Percentiles rank a stretch among this genome's conserved stretches.
These are phyloP conservation scores for Oophaga sylvatica DNA, from an alignment of 2,797 vertebrate genomes.

Conservation along the genomic window DNA sequence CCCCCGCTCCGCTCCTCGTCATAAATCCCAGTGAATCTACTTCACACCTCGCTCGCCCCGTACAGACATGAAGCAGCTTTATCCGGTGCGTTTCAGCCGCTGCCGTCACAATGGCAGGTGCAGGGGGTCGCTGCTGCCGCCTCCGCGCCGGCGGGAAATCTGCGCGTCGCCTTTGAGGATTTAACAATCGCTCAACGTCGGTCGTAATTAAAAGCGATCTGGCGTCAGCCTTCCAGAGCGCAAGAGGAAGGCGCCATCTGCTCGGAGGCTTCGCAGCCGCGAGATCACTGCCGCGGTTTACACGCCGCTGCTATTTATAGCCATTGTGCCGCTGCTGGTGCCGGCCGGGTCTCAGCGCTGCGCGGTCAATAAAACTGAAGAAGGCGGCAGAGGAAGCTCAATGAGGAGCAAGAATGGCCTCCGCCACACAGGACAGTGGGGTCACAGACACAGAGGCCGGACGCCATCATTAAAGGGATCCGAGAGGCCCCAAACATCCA, in stretches of 20 bases:
- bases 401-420: not conserved
- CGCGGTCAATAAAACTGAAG: not conserved
- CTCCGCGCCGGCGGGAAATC: slow-evolving; percentile 32
- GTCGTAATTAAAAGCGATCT: slow-evolving; percentile 49
- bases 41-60: not conserved
- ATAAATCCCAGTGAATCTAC: slow-evolving; percentile 22
- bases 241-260: slow-evolving; percentile 50
- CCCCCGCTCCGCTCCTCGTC: not conserved
- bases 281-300: slow-evolving; percentile 13
- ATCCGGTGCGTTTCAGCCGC: not conserved
- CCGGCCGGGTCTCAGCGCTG: not conserved
- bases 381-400: not conserved
- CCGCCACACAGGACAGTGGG: slow-evolving; percentile 4
- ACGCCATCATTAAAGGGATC: no score
- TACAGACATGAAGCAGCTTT: not conserved
- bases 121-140: slow-evolving; percentile 6
- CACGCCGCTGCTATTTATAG: slow-evolving; percentile 41
- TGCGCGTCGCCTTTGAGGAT: slow-evolving; percentile 39
- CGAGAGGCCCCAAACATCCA: no score
- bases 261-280: not conserved
- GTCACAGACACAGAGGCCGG: not conserved
- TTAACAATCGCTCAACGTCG: slow-evolving; percentile 29
- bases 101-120: slow-evolving; percentile 15
- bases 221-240: slow-evolving; percentile 10
- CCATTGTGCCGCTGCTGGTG: not conserved